Percentiles rank a stretch among this genome's conserved stretches.
phyloP scores from a whole-genome alignment of 2,797 vertebrate genomes.

The Rhynchotus rufescens region DNA sequence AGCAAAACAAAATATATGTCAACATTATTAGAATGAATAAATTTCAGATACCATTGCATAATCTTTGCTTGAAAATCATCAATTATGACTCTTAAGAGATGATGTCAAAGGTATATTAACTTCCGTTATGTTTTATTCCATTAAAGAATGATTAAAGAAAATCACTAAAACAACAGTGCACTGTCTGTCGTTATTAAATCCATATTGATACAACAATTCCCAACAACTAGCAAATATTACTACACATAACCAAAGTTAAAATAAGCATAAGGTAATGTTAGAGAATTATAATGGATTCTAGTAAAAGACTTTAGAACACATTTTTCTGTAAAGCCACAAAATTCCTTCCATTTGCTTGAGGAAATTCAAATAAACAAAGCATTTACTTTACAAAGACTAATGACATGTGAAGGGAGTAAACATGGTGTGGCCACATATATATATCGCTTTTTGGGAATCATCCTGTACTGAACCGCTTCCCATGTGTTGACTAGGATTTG shows the following conservation, averaged over 20 bases:
- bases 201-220: background rate
- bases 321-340: background rate
- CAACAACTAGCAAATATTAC: background rate
- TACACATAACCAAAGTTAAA: background rate
- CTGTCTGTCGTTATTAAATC: background rate
- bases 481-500: too few species aligned
- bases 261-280: background rate
- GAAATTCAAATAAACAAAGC: background rate
- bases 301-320: background rate
- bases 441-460: too few species aligned
- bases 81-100: background rate
- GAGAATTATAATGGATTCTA: background rate
- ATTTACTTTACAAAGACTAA: background rate
- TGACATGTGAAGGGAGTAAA: too few species aligned
- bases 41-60: background rate
- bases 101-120: background rate
- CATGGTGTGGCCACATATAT: too few species aligned
- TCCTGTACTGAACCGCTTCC: too few species aligned
- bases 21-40: background rate
- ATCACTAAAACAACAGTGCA: background rate
- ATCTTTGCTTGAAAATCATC: background rate
- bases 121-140: background rate
- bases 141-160: background rate
- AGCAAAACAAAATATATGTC: background rate
- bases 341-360: background rate